Evolutionary conservation across 2,113 vertebrate genomes (phyloP), one percentile per base, ranked within the genome.

Genomic region (Sphyrna mokarran): DNA sequence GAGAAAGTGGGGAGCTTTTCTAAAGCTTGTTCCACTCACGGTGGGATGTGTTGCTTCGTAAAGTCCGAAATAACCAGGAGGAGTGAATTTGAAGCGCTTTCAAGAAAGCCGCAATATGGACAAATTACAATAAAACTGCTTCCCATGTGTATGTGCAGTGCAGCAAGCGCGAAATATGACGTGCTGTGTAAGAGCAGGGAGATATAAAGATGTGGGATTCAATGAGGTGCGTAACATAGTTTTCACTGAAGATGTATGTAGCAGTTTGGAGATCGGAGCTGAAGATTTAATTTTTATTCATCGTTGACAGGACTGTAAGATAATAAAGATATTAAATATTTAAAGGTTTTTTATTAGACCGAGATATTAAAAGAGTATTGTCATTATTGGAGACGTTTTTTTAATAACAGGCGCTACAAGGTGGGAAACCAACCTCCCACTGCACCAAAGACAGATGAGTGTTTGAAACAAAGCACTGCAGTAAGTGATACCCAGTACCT

Each of bases 401-500:
- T 23, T 23, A 95, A 33, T 95, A 54, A 48, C 40, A 26, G 48
- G 94, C 23, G 40, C 43, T 72, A 43, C 0, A 40, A 33, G 18
- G 40, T 16, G 69, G 68, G 3, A 48, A 40, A 72, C 29, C 68
- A 72, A 9, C 23, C 22, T 14, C 11, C 26, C 26, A 70, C 69
- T 95, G 94, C 94, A 76, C 94, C 94, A 95, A 76, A 95, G 43
- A 69, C 68, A 33, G 43, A 54, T 54, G 5, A 8, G 69, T 94
- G 23, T 76, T 95, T 94, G 91, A 37, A 40, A 26, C n/a, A 69
- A 94, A 20, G 69, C 69, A 72, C 69, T 76, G 94, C 94, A 95
- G 91, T 43, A 7, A 76, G 66, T 96, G 96, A 96, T 96, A 69
- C 48, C 63, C 86, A 96, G 95, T 0, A 96, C 96, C 96, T 96